Evolutionary conservation across 2,113 vertebrate genomes (phyloP).

Genomic region (Aldabrachelys gigantea): DNA sequence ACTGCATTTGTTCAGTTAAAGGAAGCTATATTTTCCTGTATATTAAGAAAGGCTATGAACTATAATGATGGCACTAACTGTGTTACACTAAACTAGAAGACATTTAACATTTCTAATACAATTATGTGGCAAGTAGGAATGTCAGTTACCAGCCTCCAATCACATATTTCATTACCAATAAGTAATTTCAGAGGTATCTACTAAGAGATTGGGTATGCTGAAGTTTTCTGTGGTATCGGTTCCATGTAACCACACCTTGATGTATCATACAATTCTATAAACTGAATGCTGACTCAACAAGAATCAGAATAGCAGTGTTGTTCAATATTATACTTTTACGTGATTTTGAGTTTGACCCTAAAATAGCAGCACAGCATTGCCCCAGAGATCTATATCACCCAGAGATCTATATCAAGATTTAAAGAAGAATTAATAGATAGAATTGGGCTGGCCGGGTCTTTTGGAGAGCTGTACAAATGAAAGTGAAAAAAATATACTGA

Average conservation of each 20-base stretch:
- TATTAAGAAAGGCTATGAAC: not conserved
- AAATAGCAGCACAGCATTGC: not conserved
- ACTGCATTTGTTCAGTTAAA: not conserved
- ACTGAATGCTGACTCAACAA: not conserved
- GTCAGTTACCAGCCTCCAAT: not conserved
- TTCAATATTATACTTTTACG: not conserved
- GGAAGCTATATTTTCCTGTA: not conserved
- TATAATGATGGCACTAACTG: not conserved
- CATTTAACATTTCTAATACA: not conserved
- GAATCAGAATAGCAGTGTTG: not conserved
- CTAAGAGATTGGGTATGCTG: not conserved
- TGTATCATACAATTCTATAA: not conserved
- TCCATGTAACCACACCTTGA: not conserved
- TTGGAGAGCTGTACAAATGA: conserved; percentile 23
- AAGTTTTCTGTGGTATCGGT: not conserved
- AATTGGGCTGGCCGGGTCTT: not conserved
- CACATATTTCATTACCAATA: not conserved
- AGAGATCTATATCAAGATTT: not conserved
- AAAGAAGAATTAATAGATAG: not conserved
- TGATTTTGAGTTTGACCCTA: not conserved
- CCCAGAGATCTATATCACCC: not conserved
- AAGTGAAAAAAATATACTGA: not conserved
- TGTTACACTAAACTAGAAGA: not conserved
- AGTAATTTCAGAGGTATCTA: not conserved
- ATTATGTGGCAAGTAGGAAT: not conserved